Evolutionary conservation across 2,888 invertebrate species (phyloP).

Genomic region (Pyrgus malvae): DNA sequence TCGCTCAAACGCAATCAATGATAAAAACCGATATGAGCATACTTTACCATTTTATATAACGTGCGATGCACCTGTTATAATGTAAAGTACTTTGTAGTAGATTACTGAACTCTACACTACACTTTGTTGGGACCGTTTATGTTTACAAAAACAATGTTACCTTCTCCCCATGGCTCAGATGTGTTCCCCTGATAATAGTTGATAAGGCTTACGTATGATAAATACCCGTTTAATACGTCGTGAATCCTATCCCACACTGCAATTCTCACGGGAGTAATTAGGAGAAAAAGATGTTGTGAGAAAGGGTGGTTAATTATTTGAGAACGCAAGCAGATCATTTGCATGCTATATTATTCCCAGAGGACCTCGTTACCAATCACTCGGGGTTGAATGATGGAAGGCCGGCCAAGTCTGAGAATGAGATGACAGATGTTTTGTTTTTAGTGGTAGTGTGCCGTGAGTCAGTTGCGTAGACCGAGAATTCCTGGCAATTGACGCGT

Average conservation of each 20-base stretch:
- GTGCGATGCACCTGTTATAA: constrained; percentile 48
- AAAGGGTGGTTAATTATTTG: constrained; percentile 35
- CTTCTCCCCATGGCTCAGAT: not conserved
- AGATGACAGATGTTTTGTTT: constrained; percentile 34
- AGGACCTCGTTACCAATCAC: constrained; percentile 24
- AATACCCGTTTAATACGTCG: constrained; percentile 26
- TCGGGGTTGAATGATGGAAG: constrained; percentile 33
- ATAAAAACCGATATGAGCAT: constrained; percentile 34
- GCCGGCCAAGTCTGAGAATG: constrained; percentile 5
- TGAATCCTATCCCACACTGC: constrained; percentile 33
- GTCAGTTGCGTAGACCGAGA: constrained; percentile 32
- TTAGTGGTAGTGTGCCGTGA: constrained; percentile 30
- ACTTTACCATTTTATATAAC: constrained; percentile 48
- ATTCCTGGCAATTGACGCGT: constrained; percentile 42
- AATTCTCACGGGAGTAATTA: constrained; percentile 36
- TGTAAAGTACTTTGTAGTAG: not conserved
- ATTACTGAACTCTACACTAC: constrained; percentile 8
- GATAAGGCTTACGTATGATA: constrained; percentile 26
- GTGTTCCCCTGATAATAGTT: constrained; percentile 15
- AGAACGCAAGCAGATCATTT: constrained; percentile 36
- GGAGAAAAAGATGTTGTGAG: constrained; percentile 34
- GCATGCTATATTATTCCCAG: constrained; percentile 35
- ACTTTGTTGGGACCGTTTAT: constrained; percentile 2
- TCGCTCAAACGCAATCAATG: constrained; percentile 43
- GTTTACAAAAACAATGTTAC: constrained; percentile 12